Evolutionary conservation across 2,888 invertebrate genomes (phyloP), one percentile per base, ranked within the genome.

Genomic region (Holacanthella duospinosa): DNA sequence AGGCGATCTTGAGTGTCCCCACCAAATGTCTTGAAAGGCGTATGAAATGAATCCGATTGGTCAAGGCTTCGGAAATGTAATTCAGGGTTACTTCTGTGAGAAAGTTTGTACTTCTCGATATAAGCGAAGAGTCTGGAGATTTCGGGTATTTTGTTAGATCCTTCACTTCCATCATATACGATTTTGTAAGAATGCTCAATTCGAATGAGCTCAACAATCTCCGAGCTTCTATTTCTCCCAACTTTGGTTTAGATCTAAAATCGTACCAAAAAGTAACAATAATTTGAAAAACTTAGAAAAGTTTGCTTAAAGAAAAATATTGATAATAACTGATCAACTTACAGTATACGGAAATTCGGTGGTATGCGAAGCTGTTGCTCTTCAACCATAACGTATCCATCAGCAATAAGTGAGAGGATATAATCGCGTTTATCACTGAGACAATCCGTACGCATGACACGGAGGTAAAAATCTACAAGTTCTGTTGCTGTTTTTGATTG

Each of bases 371-470:
- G 29, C 1, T 29, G 29, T 48, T 56, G 55, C 24, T 43, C 48
- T 12, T 56, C n/a, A 4, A n/a, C 27, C 16, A 21, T 26, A 12
- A 64, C 19, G 43, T 43, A 61, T 19, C 55, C 55, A 12, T 57
- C 60, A 9, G 54, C 54, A 43, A 64, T 44, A 1, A 64, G 19
- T 6, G 26, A 12, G 19, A 56, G 1, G 19, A 61, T 36, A n/a
- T 36, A 27, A 2, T 48, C 54, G 1, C 25, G 19, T 29, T 61
- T 61, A 1, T 25, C 27, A 1, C 48, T 16, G 21, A 64, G 36
- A 25, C 64, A 64, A 6, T 43, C 21, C n/a, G 43, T 44, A 27
- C 64, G 57, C 21, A 64, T 26, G 28, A 61, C 54, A 9, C 43
- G 48, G 43, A 43, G 16, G 55, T 64, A 64, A 27, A 61, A 61